phyloP scores from a whole-genome alignment of 2,113 vertebrate genomes.

The Nipponia nippon region DNA sequence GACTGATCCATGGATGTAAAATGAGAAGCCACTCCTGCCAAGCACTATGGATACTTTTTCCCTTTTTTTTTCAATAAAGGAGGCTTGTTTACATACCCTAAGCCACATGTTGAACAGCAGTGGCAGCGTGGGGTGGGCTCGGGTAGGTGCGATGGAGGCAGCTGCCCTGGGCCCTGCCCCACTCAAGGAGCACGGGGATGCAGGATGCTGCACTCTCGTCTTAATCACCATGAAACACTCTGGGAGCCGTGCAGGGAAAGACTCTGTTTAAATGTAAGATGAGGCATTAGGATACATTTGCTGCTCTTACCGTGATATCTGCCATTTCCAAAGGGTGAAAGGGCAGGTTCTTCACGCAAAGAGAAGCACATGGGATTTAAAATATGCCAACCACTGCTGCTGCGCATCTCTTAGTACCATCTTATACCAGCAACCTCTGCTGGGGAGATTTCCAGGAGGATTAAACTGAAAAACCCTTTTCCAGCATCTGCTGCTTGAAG shows the following conservation, averaged over 20 bases:
- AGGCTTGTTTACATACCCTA: neutral
- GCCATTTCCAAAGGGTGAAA: neutral
- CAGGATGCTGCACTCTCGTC: neutral
- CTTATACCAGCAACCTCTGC: slow-evolving; percentile 10
- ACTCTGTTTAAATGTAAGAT: neutral
- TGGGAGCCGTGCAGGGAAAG: neutral
- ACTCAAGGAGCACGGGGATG: fast-evolving
- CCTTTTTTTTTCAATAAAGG: neutral
- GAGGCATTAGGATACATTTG: neutral
- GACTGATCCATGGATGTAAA: neutral
- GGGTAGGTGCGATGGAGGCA: neutral
- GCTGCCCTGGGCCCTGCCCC: neutral
- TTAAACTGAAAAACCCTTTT: slow-evolving; percentile 52
- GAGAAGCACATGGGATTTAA: neutral
- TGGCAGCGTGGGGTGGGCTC: neutral
- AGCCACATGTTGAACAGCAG: fast-evolving
- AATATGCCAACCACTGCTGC: neutral
- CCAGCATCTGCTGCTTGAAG: slow-evolving; percentile 15
- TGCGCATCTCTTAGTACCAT: neutral
- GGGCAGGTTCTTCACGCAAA: neutral
- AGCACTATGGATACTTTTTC: fast-evolving
- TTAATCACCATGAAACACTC: neutral
- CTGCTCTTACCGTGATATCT: neutral
- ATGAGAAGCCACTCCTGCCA: neutral
- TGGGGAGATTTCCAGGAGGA: slow-evolving; percentile 56